Evolutionary conservation across 2,113 vertebrate genomes (phyloP).

Genomic region (Plectropomus leopardus): DNA sequence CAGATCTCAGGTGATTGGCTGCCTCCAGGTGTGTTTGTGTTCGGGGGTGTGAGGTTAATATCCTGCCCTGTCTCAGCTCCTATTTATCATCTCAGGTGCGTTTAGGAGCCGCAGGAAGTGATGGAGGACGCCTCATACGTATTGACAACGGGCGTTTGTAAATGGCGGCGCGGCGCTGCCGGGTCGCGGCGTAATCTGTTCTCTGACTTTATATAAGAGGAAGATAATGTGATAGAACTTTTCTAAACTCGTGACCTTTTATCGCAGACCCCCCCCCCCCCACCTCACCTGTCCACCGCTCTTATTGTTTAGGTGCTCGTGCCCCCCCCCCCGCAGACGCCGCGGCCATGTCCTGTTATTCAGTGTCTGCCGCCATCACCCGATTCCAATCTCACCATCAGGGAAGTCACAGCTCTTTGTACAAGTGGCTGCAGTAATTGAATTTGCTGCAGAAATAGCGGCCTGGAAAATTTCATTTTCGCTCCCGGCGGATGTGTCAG

Average conservation of each 20-base stretch:
- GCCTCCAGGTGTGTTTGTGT: slow-evolving; percentile 36
- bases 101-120: slow-evolving; percentile 18
- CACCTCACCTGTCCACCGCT: slow-evolving; percentile 66
- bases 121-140: slow-evolving; percentile 56
- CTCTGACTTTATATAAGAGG: slow-evolving; percentile 65
- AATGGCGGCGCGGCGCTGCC: slow-evolving; percentile 7
- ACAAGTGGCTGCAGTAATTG: slow-evolving; percentile 98
- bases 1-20: neutral
- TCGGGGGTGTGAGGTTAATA: slow-evolving; percentile 65
- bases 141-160: slow-evolving; percentile 54
- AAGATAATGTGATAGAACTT: slow-evolving; percentile 68
- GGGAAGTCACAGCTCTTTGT: slow-evolving; percentile 96
- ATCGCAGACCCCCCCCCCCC: slow-evolving; percentile 18
- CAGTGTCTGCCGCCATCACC: slow-evolving; percentile 96
- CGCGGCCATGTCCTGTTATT: slow-evolving; percentile 91
- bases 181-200: slow-evolving; percentile 46
- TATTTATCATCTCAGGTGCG: slow-evolving; percentile 76
- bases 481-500: slow-evolving; percentile 78
- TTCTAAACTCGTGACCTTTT: slow-evolving; percentile 67
- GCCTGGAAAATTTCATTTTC: slow-evolving; percentile 99
- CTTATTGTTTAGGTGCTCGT: slow-evolving; percentile 77
- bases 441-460: slow-evolving; percentile 99
- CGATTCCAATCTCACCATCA: slow-evolving; percentile 98
- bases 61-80: slow-evolving; percentile 72
- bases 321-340: slow-evolving; percentile 73